phyloP scores from a whole-genome alignment of 1,140 invertebrate species.

The Drosophila grimshawi region DNA sequence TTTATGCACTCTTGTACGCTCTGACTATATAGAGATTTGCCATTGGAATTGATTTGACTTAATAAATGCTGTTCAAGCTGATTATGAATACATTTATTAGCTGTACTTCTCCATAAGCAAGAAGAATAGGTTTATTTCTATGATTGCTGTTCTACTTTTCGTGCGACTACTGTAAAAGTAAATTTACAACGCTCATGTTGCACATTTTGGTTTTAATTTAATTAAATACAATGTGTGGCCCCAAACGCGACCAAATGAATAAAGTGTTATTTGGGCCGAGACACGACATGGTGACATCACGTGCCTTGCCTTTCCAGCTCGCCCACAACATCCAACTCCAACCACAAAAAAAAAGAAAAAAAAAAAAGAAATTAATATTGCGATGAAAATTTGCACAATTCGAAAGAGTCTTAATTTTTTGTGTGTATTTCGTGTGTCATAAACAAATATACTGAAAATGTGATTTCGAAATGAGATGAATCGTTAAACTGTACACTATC shows the following conservation, averaged over 20 bases:
- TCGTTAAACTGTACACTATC: conserved; percentile 47
- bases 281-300: conserved; percentile 75
- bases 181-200: conserved; percentile 46
- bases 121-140: neutral
- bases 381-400: conserved; percentile 56
- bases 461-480: conserved; percentile 69
- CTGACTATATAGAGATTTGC: conserved; percentile 14
- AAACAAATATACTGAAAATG: conserved; percentile 31
- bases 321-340: conserved; percentile 54
- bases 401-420: conserved; percentile 35
- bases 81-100: neutral
- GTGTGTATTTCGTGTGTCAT: conserved; percentile 18
- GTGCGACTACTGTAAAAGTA: conserved; percentile 3
- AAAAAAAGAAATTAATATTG: conserved; percentile 16
- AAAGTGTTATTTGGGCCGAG: conserved; percentile 57
- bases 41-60: conserved; percentile 39
- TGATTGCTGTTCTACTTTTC: neutral
- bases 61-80: neutral
- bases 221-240: conserved; percentile 59
- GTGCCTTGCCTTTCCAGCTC: conserved; percentile 54
- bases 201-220: conserved; percentile 57
- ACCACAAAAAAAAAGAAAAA: conserved; percentile 28
- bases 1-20: conserved; percentile 41
- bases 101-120: no score
- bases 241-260: conserved; percentile 42